Evolutionary conservation across 1,140 invertebrate species (phyloP), one percentile per base, ranked within the genome.

Genomic region (Onthophagus taurus): DNA sequence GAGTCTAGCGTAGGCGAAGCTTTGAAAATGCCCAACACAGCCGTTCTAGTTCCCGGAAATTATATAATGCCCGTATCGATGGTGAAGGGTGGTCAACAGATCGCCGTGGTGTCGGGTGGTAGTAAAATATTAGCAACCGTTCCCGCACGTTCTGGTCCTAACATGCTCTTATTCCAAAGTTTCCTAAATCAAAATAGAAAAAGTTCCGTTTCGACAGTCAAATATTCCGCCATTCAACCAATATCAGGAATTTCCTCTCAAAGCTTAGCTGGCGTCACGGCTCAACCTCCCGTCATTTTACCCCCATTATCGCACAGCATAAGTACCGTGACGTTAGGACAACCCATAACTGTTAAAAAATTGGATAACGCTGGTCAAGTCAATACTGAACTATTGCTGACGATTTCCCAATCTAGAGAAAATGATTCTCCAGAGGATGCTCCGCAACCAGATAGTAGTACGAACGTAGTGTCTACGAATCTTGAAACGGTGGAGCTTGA

Each of bases 41-140:
- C 78, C 0, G 76, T 81, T 2, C 52, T 81, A 16, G 77, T 81
- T 55, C 76, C 77, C 14, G 77, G 77, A 0, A 81, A 80, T 60
- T 80, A 80, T 52, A 72, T 82, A 34, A 57, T 82, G 36, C 80
- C 80, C 0, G 77, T 81, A 45, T 79, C 77, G 4, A 71, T 81
- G 60, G 69, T 82, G 20, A 81, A 82, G 61, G 72, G 77, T 9
- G 75, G 77, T 3, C 78, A 80, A 47, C 78, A 80, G 45, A 80
- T 81, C 35, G 77, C 78, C 0, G 80, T 83, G 31, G 78, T 83
- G 0, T 80, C 78, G 31, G 75, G 78, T 9, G 75, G 74, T 0
- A 77, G 76, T 3, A 81, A 81, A 54, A 64, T 81, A 13, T 60
- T 82, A 5, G 72, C 75, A 3, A 75, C 78, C 0, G 68, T 76